phyloP scores from a whole-genome alignment of 2,888 invertebrate species.

The Leptodirus hochenwartii region DNA sequence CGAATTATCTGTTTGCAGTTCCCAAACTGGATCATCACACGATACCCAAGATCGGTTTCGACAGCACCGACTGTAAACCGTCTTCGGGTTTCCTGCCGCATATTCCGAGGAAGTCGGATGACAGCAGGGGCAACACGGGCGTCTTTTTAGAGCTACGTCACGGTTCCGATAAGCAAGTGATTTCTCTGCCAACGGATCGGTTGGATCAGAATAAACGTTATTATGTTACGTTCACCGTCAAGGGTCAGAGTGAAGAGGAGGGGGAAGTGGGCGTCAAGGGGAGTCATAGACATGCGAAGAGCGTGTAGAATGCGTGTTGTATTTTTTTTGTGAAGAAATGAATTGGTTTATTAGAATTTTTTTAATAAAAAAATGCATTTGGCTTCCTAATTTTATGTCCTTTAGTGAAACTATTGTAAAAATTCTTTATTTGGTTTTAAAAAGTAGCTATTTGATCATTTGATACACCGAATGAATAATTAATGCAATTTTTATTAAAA shows the following conservation, averaged over 20 bases:
- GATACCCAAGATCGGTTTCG: conserved; percentile 51
- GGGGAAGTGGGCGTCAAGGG: conserved; percentile 13
- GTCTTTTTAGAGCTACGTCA: conserved; percentile 68
- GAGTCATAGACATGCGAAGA: conserved; percentile 28
- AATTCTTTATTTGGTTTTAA: too few relatives aligned
- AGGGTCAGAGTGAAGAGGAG: conserved; percentile 34
- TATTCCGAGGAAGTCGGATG: conserved; percentile 28
- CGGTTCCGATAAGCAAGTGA: conserved; percentile 69
- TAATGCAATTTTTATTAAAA: too few relatives aligned
- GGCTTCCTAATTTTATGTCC: too few relatives aligned
- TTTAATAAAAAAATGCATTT: too few relatives aligned
- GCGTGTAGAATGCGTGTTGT: conserved; percentile 16
- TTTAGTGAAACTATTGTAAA: too few relatives aligned
- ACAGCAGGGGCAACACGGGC: conserved; percentile 27
- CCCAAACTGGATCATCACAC: conserved; percentile 64
- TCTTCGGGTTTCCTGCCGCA: conserved; percentile 43
- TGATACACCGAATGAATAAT: too few relatives aligned
- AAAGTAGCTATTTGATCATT: too few relatives aligned
- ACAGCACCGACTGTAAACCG: conserved; percentile 22
- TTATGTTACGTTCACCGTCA: conserved; percentile 84
- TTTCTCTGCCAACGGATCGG: conserved; percentile 72
- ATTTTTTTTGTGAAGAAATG: too few relatives aligned
- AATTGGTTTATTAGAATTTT: too few relatives aligned
- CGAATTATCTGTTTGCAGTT: conserved; percentile 31
- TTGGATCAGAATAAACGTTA: conserved; percentile 79